Percentiles rank a stretch among this genome's conserved stretches.
phyloP scores from a whole-genome alignment of 2,888 invertebrate genomes.

The Prenolepis imparis region DNA sequence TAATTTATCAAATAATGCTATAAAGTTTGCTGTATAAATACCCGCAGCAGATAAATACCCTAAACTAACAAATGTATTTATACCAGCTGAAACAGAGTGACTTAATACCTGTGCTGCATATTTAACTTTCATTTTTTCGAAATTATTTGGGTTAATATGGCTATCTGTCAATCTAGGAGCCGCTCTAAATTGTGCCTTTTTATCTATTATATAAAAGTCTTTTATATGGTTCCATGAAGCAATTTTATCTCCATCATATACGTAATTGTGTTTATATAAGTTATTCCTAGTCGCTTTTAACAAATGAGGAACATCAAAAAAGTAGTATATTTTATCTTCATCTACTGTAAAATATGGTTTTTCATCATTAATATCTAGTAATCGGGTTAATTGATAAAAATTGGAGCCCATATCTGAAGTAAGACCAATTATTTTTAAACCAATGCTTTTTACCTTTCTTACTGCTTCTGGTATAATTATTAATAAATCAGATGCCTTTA shows the following conservation, averaged over 20 bases:
- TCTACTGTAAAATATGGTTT: constrained; percentile 11
- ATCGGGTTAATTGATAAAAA: neutral
- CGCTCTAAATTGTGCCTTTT: constrained; percentile 15
- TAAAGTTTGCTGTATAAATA: no score
- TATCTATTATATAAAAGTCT: constrained; percentile 1
- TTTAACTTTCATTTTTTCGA: constrained; percentile 25
- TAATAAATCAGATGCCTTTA: neutral
- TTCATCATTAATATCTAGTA: constrained; percentile 2
- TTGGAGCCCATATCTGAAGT: constrained; percentile 19
- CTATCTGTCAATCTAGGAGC: constrained; percentile 31
- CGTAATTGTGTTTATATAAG: neutral
- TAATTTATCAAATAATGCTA: no score
- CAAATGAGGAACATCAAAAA: constrained; percentile 2
- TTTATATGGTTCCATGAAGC: constrained; percentile 9
- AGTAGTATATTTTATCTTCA: constrained; percentile 8
- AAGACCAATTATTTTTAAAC: neutral
- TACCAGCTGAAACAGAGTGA: neutral
- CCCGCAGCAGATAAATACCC: no score
- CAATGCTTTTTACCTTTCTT: neutral
- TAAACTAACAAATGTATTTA: no score
- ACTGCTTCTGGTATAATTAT: neutral
- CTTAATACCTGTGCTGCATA: constrained; percentile 29
- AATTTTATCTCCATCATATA: constrained; percentile 9
- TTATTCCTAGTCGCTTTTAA: constrained; percentile 22
- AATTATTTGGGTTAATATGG: constrained; percentile 19